Evolutionary conservation across 2,888 invertebrate genomes (phyloP).

Genomic region (Drosophila cyrtoloma): DNA sequence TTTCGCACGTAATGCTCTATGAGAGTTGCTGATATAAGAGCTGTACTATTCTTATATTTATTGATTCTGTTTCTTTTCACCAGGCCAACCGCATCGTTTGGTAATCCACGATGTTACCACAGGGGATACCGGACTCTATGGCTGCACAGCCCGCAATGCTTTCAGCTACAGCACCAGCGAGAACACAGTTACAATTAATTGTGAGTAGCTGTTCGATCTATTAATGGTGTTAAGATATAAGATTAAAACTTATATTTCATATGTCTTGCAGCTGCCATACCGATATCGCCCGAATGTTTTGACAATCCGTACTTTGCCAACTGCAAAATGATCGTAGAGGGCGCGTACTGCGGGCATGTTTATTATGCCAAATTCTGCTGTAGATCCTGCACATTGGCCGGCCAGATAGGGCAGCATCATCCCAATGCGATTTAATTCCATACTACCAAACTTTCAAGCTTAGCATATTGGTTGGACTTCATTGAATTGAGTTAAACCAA

Average conservation of each 20-base stretch:
- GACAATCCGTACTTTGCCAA: conserved; percentile 96
- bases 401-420: conserved; percentile 87
- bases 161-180: conserved; percentile 89
- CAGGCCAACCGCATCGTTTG: conserved; percentile 89
- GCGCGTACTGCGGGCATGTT: conserved; percentile 93
- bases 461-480: conserved; percentile 58
- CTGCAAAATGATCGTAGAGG: conserved; percentile 94
- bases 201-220: conserved; percentile 86
- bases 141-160: conserved; percentile 92
- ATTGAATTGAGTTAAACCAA: conserved; percentile 62
- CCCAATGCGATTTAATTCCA: conserved; percentile 82
- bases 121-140: conserved; percentile 92
- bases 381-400: conserved; percentile 95
- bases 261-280: conserved; percentile 84
- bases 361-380: conserved; percentile 98
- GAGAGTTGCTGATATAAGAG: not conserved
- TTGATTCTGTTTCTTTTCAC: conserved; percentile 4
- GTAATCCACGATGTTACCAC: conserved; percentile 88
- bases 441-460: conserved; percentile 43
- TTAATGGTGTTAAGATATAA: not conserved
- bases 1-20: not conserved
- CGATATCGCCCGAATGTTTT: conserved; percentile 92
- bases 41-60: not conserved
- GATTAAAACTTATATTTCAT: not conserved
- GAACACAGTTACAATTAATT: conserved; percentile 90